A percentile compares a stretch with the other conserved stretches of the same genome.
Evolutionary conservation across 2,888 invertebrate species (phyloP).

Genomic region (Tubulanus polymorphus): DNA sequence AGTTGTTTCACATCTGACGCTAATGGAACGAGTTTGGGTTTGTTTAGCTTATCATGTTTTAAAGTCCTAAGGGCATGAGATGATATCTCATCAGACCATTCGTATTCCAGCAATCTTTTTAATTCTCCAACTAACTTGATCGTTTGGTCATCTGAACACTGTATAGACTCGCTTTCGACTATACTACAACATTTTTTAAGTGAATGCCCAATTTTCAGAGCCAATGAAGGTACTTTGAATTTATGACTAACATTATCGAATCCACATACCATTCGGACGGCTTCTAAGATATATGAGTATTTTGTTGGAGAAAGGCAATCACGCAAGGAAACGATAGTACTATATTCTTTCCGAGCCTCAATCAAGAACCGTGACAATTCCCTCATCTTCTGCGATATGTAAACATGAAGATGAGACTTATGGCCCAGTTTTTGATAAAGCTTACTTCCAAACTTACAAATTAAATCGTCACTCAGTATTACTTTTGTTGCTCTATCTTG

Average conservation of each 20-base stretch:
- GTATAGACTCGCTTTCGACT: conserved; percentile 3
- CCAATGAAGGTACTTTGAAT: conserved; percentile 9
- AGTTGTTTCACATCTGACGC: conserved; percentile 1
- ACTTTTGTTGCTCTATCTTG: conserved; percentile 4
- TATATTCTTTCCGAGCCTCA: neutral
- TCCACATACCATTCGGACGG: conserved; percentile 4
- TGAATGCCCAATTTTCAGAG: conserved; percentile 12
- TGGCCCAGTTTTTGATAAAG: conserved; percentile 8
- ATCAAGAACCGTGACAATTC: conserved; percentile 8
- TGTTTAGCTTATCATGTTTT: conserved; percentile 13
- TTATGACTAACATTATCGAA: conserved; percentile 2
- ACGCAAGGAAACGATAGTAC: neutral
- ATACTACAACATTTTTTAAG: conserved; percentile 8
- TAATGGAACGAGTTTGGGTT: conserved; percentile 13
- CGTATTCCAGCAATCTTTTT: neutral
- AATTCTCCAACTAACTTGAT: neutral
- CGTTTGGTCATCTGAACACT: neutral
- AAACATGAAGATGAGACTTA: conserved; percentile 4
- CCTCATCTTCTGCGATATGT: conserved; percentile 8
- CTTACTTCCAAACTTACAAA: conserved; percentile 7
- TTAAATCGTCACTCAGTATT: conserved; percentile 6
- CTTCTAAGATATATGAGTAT: neutral
- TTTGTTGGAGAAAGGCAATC: neutral
- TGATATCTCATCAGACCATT: conserved; percentile 12
- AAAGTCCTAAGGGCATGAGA: conserved; percentile 9